Percentiles rank a stretch among this genome's conserved stretches.
phyloP scores from a whole-genome alignment of 2,888 invertebrate species.

The Salticus scenicus region DNA sequence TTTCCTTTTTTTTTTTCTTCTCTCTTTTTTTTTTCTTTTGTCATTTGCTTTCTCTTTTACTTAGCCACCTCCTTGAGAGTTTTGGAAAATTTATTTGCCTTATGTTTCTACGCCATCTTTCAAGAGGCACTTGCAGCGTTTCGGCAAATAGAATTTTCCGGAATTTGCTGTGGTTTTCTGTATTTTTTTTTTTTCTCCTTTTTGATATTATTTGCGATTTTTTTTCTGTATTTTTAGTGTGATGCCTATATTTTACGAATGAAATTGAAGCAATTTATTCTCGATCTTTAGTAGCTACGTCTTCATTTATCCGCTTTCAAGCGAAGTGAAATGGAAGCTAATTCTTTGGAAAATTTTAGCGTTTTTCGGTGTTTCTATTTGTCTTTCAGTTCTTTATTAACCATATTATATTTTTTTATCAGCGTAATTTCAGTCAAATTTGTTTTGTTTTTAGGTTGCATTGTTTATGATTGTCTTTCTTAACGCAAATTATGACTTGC shows the following conservation, averaged over 20 bases:
- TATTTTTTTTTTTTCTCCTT: background rate
- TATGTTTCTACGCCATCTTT: constrained; percentile 52
- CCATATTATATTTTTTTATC: too few species aligned
- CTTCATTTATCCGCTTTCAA: too few species aligned
- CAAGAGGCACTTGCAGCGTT: constrained; percentile 27
- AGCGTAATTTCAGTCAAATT: too few species aligned
- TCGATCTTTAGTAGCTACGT: background rate
- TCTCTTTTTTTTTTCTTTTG: background rate
- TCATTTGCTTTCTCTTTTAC: constrained; percentile 6
- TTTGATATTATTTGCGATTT: constrained; percentile 2
- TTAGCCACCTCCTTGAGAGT: constrained; percentile 9
- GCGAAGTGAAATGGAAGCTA: too few species aligned
- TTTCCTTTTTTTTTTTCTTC: constrained; percentile 33
- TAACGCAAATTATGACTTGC: too few species aligned
- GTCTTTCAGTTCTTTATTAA: too few species aligned
- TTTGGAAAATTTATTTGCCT: constrained; percentile 58
- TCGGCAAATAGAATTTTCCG: constrained; percentile 48
- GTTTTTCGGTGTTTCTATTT: too few species aligned
- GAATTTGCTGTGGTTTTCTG: constrained; percentile 23
- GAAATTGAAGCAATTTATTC: constrained; percentile 4
- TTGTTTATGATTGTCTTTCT: too few species aligned
- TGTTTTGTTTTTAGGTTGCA: too few species aligned
- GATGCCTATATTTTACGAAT: constrained; percentile 1
- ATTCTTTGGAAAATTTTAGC: too few species aligned
- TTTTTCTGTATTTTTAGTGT: background rate